Evolutionary conservation across 2,113 vertebrate genomes (phyloP).

Genomic region (Laticauda laticaudata): DNA sequence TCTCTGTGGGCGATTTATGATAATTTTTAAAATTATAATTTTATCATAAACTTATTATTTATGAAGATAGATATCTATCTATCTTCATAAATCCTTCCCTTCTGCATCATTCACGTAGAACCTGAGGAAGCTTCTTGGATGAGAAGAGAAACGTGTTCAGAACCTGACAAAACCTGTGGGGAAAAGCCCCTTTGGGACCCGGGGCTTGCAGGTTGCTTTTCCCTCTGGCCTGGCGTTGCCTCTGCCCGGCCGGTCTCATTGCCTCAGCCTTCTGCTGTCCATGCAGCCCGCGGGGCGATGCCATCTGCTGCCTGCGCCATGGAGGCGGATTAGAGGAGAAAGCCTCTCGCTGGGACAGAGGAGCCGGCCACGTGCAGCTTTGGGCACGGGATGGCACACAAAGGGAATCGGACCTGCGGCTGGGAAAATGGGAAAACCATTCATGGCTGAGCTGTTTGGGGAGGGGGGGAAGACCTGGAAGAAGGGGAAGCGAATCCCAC

Average conservation of each 20-base stretch:
- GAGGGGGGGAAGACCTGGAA: not conserved
- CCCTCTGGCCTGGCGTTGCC: slow-evolving; percentile 49
- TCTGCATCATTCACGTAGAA: not conserved
- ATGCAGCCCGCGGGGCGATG: slow-evolving; percentile 42
- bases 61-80: not conserved
- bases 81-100: not conserved
- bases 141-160: not conserved
- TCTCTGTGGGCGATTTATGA: not conserved
- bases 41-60: no score
- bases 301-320: slow-evolving; percentile 52
- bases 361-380: not conserved
- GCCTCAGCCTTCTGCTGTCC: slow-evolving; percentile 29
- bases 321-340: slow-evolving; percentile 48
- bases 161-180: no score
- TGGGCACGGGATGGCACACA: rapidly evolving
- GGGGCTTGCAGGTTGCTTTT: slow-evolving; percentile 54
- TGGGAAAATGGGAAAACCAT: not conserved
- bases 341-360: not conserved
- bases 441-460: not conserved
- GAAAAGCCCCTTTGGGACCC: not conserved
- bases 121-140: not conserved
- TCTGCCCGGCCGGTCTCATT: not conserved
- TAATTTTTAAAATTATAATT: no score
- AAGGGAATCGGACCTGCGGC: not conserved
- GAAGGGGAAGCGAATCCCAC: not conserved